phyloP scores from a whole-genome alignment of 2,113 vertebrate species.

The Plecturocebus donacophilus region DNA sequence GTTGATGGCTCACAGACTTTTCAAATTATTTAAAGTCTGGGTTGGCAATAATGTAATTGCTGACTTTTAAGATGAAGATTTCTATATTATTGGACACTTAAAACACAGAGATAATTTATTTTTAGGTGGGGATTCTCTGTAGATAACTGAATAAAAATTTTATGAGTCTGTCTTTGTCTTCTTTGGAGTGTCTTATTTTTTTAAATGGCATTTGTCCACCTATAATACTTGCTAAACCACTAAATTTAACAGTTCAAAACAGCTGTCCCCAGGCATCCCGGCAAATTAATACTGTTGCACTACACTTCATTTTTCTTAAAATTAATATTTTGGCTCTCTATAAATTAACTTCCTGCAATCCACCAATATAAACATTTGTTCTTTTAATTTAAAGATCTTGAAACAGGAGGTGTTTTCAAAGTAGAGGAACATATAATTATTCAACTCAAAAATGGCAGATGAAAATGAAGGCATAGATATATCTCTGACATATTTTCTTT shows the following conservation, averaged over 20 bases:
- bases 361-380: not conserved
- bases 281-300: not conserved
- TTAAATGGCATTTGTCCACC: not conserved
- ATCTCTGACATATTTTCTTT: not conserved
- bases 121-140: not conserved
- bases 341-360: slow-evolving; percentile 20
- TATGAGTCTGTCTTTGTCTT: not conserved
- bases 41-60: not conserved
- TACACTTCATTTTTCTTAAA: not conserved
- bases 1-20: not conserved
- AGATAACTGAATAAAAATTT: not conserved
- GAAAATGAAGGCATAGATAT: not conserved
- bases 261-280: not conserved
- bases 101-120: not conserved
- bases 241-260: not conserved
- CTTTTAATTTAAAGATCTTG: slow-evolving; percentile 6
- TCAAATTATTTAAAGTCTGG: not conserved
- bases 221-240: not conserved
- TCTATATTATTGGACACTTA: not conserved
- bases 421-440: not conserved
- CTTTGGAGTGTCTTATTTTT: not conserved
- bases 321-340: not conserved
- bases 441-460: not conserved
- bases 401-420: not conserved
- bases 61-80: not conserved